Evolutionary conservation across 1,140 invertebrate species (phyloP), one percentile per base, ranked within the genome.

Genomic region (Maconellicoccus hirsutus): DNA sequence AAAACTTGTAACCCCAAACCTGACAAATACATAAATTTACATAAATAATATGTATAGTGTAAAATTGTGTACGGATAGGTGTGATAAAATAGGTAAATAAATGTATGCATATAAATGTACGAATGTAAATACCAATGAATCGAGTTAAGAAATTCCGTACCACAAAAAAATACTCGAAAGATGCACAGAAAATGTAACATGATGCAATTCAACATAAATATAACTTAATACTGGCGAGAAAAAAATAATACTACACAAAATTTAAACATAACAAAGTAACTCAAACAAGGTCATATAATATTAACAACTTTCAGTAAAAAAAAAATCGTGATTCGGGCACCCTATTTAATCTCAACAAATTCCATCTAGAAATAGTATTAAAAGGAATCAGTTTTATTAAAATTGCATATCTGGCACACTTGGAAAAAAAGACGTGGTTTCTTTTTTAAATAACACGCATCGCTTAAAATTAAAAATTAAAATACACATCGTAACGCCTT

Each of bases 21-120:
- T 16, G 42, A 52, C 2, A 38, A 52, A 52, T 16, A 52, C 42
- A 52, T 52, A 52, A 52, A 52, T 52, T 14, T 52, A 52, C 42
- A 52, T 52, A 66, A 23, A 66, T 66, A 66, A 23, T 66, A 66
- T 66, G 25, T 25, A 66, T 1, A 14, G 61, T 66, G 61, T 66
- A 66, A 52, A 52, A 52, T 10, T 23, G 61, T 66, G 61, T 66
- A 26, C 25, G 61, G 21, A 66, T 25, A 66, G 61, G 61, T 66
- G 61, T 66, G 21, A 25, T 66, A 66, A 66, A 66, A 19, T 52
- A 52, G 42, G 42, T 52, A 52, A 52, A 52, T 52, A 52, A 52
- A 52, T 19, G 42, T 52, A 52, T 52, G 42, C 42, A 52, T 52
- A 52, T 52, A 52, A 52, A 52, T 19, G 42, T 52, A 52, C 42